These are phyloP conservation scores for Hemicentrotus pulcherrimus DNA, from an alignment of 35 echinoderm and acorn worm genomes.

Conservation along the genomic window DNA sequence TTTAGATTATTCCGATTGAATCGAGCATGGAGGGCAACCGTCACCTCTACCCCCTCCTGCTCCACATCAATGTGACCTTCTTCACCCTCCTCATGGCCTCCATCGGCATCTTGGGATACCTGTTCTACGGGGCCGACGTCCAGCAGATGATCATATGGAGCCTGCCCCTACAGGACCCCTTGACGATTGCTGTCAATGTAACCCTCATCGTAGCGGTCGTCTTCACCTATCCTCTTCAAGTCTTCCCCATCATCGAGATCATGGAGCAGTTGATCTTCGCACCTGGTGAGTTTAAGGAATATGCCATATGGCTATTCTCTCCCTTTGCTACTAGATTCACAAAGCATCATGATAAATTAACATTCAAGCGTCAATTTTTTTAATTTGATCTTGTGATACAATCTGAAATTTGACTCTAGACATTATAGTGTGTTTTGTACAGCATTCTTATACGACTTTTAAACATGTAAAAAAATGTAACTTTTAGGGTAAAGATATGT, in stretches of 20 bases:
- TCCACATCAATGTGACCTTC: conserved; percentile 65
- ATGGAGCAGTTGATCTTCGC: conserved; percentile 72
- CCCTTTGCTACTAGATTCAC: no score
- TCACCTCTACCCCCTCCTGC: conserved; percentile 69
- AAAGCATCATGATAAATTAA: no score
- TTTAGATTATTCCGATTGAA: conserved; percentile 94
- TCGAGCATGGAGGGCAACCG: conserved; percentile 91
- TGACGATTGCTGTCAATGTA: conserved; percentile 46
- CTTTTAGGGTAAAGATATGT: no score
- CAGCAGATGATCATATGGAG: conserved; percentile 85
- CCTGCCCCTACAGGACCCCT: conserved; percentile 25
- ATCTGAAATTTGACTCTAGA: no score
- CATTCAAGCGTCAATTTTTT: no score
- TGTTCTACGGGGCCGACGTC: conserved; percentile 66
- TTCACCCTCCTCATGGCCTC: conserved; percentile 74
- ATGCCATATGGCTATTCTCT: no score
- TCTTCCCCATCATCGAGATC: conserved; percentile 85
- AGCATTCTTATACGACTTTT: no score
- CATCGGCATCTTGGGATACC: conserved; percentile 85
- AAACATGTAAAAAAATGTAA: no score
- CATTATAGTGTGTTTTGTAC: no score
- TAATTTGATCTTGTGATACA: no score
- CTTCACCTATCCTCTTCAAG: conserved; percentile 86
- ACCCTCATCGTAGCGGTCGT: conserved; percentile 72
- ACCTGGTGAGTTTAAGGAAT: no score